These are phyloP conservation scores for Dendrocincla tyrannina DNA, from an alignment of 2,797 vertebrate species.

Conservation along the genomic window DNA sequence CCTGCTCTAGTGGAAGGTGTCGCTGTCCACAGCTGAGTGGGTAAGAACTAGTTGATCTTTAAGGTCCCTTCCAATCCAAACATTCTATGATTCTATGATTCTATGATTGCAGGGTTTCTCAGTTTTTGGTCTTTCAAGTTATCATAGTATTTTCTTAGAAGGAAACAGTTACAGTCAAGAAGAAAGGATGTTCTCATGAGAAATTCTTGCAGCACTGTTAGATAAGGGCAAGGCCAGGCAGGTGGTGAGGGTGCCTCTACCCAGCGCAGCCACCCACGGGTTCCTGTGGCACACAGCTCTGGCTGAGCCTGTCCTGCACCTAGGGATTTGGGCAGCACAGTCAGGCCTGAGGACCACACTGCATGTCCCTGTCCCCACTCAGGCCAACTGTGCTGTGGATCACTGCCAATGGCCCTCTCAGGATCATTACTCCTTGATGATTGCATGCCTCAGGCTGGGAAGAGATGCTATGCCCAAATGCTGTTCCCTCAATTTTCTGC, in stretches of 20 bases:
- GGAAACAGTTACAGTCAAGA: not conserved
- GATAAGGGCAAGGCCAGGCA: not conserved
- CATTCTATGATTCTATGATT: not conserved
- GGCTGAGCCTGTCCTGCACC: not conserved
- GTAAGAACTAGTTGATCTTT: not conserved
- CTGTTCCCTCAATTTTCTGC: too few species aligned
- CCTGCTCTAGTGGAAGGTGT: not conserved
- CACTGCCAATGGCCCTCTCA: fast-evolving
- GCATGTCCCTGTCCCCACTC: too few species aligned
- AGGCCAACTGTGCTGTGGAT: not conserved
- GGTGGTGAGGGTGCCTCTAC: not conserved
- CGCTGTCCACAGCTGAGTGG: not conserved
- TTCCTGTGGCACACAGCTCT: not conserved
- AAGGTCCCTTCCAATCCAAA: not conserved
- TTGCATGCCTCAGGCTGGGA: not conserved
- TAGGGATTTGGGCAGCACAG: not conserved
- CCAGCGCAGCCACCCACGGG: fast-evolving
- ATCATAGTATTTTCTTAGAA: not conserved
- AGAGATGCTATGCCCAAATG: not conserved
- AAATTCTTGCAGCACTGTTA: not conserved
- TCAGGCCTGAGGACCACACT: fast-evolving
- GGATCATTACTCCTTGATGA: fast-evolving
- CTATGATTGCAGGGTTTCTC: not conserved
- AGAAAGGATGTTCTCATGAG: not conserved
- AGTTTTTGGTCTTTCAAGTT: not conserved